A percentile compares a stretch with the other conserved stretches of the same genome.
Evolutionary conservation across 2,797 vertebrate species (phyloP).

Genomic region (Coracias cyanogaster): DNA sequence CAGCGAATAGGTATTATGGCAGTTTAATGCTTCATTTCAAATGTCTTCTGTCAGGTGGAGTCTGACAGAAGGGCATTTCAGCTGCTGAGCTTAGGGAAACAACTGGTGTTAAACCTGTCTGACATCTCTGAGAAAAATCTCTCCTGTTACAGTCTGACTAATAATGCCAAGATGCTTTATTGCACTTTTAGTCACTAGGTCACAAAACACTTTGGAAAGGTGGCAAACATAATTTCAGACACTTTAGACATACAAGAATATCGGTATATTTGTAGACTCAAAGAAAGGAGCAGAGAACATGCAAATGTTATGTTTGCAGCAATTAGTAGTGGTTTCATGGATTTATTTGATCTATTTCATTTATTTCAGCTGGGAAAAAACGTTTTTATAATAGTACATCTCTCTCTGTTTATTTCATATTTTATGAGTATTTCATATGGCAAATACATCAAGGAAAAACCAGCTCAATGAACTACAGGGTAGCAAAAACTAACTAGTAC

Average conservation of each 20-base stretch:
- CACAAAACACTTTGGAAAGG: constrained; percentile 6
- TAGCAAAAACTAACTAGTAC: background rate
- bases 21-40: constrained; percentile 13
- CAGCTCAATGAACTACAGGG: background rate
- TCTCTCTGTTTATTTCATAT: background rate
- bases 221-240: background rate
- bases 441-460: background rate
- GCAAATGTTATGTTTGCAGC: background rate
- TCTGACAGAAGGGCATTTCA: constrained; percentile 28
- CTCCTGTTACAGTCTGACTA: constrained; percentile 6
- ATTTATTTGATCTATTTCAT: background rate
- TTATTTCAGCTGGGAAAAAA: background rate
- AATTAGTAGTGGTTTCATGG: background rate
- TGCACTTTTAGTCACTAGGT: constrained; percentile 18
- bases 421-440: background rate
- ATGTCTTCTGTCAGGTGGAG: background rate
- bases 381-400: background rate
- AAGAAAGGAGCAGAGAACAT: background rate
- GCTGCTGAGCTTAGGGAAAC: background rate
- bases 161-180: background rate
- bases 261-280: rapidly evolving
- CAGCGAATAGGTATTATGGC: background rate
- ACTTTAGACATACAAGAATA: background rate
- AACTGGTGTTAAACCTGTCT: constrained; percentile 24
- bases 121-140: constrained; percentile 26